These are phyloP conservation scores for Ecdyonurus torrentis DNA, from an alignment of 2,888 invertebrate genomes.

Conservation along the genomic window DNA sequence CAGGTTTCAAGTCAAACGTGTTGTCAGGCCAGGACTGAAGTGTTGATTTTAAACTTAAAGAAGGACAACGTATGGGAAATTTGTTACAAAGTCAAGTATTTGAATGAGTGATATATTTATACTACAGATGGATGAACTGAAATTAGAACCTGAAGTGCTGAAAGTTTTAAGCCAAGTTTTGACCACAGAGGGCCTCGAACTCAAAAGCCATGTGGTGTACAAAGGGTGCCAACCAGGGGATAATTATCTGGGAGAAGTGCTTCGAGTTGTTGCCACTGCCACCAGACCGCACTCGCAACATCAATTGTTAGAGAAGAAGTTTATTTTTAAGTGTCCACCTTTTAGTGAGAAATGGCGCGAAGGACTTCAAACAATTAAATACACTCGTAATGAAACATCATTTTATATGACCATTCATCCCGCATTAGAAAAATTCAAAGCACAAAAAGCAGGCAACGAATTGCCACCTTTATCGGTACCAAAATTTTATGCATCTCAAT, in stretches of 20 bases:
- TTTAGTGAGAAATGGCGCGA: constrained; percentile 1
- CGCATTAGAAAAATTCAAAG: neutral
- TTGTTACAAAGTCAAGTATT: too few relatives aligned
- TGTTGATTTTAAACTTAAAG: too few relatives aligned
- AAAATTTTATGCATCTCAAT: neutral
- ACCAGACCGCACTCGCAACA: neutral
- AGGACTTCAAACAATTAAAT: neutral
- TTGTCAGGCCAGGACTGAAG: too few relatives aligned
- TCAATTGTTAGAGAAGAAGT: neutral
- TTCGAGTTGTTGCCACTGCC: neutral
- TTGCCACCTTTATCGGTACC: neutral
- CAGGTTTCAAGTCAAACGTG: too few relatives aligned
- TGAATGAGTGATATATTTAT: too few relatives aligned
- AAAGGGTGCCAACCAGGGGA: constrained; percentile 4
- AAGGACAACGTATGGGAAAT: too few relatives aligned
- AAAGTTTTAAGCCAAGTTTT: neutral
- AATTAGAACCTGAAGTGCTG: too few relatives aligned
- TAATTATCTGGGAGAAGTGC: constrained; percentile 8
- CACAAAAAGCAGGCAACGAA: neutral
- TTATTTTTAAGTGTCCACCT: constrained; percentile 8
- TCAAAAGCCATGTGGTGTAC: neutral
- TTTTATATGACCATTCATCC: constrained; percentile 6
- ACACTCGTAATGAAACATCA: constrained; percentile 6
- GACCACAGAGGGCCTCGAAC: neutral
- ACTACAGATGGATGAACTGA: too few relatives aligned